Evolutionary conservation across 2,113 vertebrate species (phyloP).

Genomic region (Picathartes gymnocephalus): DNA sequence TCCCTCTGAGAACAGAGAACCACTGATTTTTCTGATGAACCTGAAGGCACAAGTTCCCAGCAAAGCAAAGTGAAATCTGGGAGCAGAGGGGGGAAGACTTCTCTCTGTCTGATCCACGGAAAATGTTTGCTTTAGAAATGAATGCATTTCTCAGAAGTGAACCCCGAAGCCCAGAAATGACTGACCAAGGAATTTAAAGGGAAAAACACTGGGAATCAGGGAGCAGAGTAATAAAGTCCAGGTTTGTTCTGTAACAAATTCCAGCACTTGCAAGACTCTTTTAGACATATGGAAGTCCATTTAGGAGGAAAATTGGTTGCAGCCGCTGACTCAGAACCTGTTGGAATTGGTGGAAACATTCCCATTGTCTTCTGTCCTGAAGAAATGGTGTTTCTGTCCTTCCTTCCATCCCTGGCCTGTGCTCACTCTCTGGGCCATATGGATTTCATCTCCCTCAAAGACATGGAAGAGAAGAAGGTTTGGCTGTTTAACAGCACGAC

Average conservation of each 20-base stretch:
- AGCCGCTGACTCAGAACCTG: slow-evolving; percentile 59
- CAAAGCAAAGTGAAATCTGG: neutral
- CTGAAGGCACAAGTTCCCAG: neutral
- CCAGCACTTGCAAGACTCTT: slow-evolving; percentile 39
- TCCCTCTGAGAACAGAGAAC: neutral
- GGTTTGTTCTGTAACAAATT: slow-evolving; percentile 60
- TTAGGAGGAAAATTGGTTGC: slow-evolving; percentile 75
- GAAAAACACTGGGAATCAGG: neutral
- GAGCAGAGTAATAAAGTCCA: slow-evolving; percentile 46
- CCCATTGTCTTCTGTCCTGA: slow-evolving; percentile 51
- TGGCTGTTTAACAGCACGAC: slow-evolving; percentile 54
- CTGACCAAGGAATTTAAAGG: slow-evolving; percentile 32
- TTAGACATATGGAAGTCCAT: slow-evolving; percentile 62
- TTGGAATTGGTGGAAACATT: slow-evolving; percentile 49
- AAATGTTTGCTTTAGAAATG: neutral
- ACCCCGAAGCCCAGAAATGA: slow-evolving; percentile 1
- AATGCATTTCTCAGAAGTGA: neutral
- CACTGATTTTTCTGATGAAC: neutral
- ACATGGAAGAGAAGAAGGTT: slow-evolving; percentile 30
- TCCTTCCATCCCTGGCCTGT: neutral
- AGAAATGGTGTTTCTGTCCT: slow-evolving; percentile 42
- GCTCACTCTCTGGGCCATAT: slow-evolving; percentile 55
- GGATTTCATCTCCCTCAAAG: slow-evolving; percentile 71
- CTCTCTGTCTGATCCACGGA: neutral
- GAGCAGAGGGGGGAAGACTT: neutral